Percentiles rank a stretch among this genome's conserved stretches.
Evolutionary conservation across 2,113 vertebrate genomes (phyloP).

Genomic region (Sakesphorus luctuosus): DNA sequence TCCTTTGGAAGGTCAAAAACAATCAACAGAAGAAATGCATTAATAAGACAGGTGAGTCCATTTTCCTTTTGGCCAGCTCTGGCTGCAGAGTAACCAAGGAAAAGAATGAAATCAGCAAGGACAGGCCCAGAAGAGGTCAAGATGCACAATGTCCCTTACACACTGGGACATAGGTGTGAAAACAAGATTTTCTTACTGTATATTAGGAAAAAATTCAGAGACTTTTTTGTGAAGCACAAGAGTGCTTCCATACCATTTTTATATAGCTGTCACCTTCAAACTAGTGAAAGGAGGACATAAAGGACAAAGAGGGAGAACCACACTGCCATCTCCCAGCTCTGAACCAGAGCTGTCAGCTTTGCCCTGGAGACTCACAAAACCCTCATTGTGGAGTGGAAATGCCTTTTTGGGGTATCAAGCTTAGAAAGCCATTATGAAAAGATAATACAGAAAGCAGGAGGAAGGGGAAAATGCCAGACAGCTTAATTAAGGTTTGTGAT

Average conservation of each 20-base stretch:
- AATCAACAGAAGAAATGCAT: neutral
- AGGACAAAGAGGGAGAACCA: neutral
- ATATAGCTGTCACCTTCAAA: neutral
- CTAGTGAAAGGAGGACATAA: neutral
- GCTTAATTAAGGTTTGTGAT: neutral
- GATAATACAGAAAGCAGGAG: neutral
- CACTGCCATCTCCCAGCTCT: neutral
- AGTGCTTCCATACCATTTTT: neutral
- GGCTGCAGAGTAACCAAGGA: neutral
- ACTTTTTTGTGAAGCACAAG: neutral
- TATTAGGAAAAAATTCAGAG: neutral
- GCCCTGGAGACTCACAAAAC: neutral
- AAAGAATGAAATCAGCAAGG: neutral
- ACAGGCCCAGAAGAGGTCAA: neutral
- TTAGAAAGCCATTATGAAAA: neutral
- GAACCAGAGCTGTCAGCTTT: accelerated
- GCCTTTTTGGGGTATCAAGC: neutral
- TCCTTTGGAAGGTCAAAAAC: neutral
- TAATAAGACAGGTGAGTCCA: neutral
- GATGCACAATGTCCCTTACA: neutral
- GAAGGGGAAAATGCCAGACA: neutral
- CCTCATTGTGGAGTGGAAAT: neutral
- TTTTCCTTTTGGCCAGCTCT: neutral
- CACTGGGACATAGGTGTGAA: neutral
- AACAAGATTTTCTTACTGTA: neutral